These are phyloP conservation scores for Osmoderma eremita DNA, from an alignment of 2,888 invertebrate genomes.

Conservation along the genomic window DNA sequence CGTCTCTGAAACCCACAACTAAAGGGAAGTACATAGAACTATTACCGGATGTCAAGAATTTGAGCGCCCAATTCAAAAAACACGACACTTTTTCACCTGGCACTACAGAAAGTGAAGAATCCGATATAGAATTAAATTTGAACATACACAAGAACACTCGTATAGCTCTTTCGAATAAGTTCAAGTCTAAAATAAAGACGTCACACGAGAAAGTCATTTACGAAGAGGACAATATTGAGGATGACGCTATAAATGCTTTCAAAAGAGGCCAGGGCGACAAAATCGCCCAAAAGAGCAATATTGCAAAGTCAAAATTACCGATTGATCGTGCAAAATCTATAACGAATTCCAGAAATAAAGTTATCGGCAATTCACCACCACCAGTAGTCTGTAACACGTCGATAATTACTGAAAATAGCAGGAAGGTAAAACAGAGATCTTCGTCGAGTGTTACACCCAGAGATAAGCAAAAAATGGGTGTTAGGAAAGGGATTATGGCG, in stretches of 20 bases:
- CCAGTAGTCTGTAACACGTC: background rate
- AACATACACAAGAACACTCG: slow-evolving; percentile 9
- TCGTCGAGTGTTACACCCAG: slow-evolving; percentile 30
- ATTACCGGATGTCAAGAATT: slow-evolving; percentile 22
- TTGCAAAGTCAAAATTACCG: slow-evolving; percentile 1
- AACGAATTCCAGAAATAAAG: slow-evolving; percentile 4
- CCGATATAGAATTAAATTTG: slow-evolving; percentile 33
- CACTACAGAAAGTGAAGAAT: slow-evolving; percentile 39
- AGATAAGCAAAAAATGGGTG: slow-evolving; percentile 9
- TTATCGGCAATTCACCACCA: background rate
- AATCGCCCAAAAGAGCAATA: slow-evolving; percentile 1
- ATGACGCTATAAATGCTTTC: background rate
- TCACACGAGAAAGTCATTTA: slow-evolving; percentile 37
- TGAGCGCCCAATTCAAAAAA: background rate
- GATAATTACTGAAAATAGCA: slow-evolving; percentile 11
- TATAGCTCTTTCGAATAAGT: slow-evolving; percentile 29
- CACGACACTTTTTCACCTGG: slow-evolving; percentile 21
- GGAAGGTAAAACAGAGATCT: slow-evolving; percentile 37
- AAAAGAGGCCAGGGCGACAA: slow-evolving; percentile 1
- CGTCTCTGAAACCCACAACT: slow-evolving; percentile 1
- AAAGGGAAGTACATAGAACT: slow-evolving; percentile 29
- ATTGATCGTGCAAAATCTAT: background rate
- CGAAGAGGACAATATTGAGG: slow-evolving; percentile 37
- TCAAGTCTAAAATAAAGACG: slow-evolving; percentile 22
- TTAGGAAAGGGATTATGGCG: slow-evolving; percentile 17